phyloP scores from a whole-genome alignment of 2,113 vertebrate genomes.

The Azemiops feae region DNA sequence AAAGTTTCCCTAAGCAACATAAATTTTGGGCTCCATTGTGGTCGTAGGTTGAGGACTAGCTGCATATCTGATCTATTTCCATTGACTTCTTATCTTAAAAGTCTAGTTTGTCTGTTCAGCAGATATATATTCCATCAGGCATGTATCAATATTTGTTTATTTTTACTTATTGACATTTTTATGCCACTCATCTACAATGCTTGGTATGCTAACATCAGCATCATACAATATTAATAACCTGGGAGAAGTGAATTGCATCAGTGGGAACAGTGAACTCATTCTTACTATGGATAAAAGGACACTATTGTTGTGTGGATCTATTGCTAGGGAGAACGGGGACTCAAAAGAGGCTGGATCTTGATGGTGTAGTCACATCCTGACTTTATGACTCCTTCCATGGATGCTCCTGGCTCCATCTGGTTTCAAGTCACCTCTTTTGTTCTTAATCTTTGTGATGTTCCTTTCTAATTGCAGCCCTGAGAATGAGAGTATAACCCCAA shows the following conservation, averaged over 20 bases:
- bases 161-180: not conserved
- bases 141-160: not conserved
- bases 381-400: not conserved
- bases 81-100: not conserved
- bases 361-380: not conserved
- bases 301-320: not conserved
- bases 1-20: too few species aligned
- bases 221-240: not conserved
- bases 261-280: not conserved
- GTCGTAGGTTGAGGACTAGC: too few species aligned
- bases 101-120: not conserved
- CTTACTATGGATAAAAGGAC: not conserved
- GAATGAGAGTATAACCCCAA: not conserved
- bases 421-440: not conserved
- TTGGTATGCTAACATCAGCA: not conserved
- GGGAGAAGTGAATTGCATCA: not conserved
- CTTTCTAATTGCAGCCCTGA: not conserved
- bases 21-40: too few species aligned
- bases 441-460: not conserved
- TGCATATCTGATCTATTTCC: not conserved
- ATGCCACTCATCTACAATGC: not conserved
- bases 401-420: not conserved
- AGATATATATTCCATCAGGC: not conserved
- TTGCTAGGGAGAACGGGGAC: not conserved
- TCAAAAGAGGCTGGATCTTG: not conserved